Evolutionary conservation across 2,888 invertebrate species (phyloP), one percentile per base, ranked within the genome.

Genomic region (Sepiola atlantica): DNA sequence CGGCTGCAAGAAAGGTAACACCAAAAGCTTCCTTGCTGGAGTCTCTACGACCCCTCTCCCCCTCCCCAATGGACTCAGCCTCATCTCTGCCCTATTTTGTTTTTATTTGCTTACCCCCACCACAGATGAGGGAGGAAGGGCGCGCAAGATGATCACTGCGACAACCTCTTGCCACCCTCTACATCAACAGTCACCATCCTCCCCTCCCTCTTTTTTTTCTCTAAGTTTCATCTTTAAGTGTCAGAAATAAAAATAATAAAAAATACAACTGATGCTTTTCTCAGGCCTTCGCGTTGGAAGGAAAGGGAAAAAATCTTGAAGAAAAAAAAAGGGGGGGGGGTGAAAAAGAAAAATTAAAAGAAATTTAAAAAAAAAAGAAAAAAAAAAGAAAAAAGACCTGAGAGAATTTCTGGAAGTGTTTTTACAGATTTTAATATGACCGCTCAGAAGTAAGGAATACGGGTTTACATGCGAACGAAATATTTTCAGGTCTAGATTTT

Each of bases 1-100:
- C 77, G 77, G 32, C 77, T 77, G 77, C 77, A 77, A 77, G 77
- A 77, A 77, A 77, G 77, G 77, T 77, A 77, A 77, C 77, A 77
- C 77, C 77, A 77, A 77, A 77, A 77, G 32, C 77, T 77, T 77
- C 77, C 77, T 77, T 18, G n/a, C 32, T 14, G 77, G 32, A 18
- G 14, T 32, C 77, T 32, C 77, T 45, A 45, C 45, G 45, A 45
- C 4, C 8, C 8, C 45, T 8, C 45, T 45, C 45, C 45, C 45
- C 45, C 8, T 8, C 45, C 8, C 45, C 8, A 45, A 45, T 45
- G 45, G 8, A 45, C 45, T 45, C 0, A 28, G 16, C 77, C 18
- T 16, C 32, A 77, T 77, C 77, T 77, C n/a, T n/a, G 77, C 77
- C 77, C 77, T 32, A 77, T n/a, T 77, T 77, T 77, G 77, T 77